A percentile compares a stretch with the other conserved stretches of the same genome.
phyloP scores from a whole-genome alignment of 1,140 invertebrate species.

The Aradophagus sp. region DNA sequence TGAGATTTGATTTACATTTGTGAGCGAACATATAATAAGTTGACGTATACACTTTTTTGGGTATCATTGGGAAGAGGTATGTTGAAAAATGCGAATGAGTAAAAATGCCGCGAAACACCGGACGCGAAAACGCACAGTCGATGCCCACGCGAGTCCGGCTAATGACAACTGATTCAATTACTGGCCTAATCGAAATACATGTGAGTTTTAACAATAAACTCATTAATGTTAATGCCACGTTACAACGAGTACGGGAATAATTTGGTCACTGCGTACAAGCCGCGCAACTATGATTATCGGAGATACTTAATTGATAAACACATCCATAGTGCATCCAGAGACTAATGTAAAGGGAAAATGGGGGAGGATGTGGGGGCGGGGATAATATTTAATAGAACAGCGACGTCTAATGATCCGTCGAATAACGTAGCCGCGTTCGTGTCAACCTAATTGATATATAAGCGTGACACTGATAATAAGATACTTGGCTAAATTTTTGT shows the following conservation, averaged over 20 bases:
- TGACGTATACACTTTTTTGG: no score
- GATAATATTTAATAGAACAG: constrained; percentile 45
- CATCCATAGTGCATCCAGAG: constrained; percentile 43
- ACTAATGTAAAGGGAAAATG: constrained; percentile 53
- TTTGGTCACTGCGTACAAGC: constrained; percentile 62
- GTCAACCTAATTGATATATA: constrained; percentile 53
- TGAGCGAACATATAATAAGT: no score
- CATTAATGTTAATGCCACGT: constrained; percentile 68
- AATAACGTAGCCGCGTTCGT: constrained; percentile 18
- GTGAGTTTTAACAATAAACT: constrained; percentile 70
- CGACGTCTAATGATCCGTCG: constrained; percentile 37
- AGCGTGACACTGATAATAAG: constrained; percentile 26
- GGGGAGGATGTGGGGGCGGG: no score
- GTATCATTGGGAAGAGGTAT: no score
- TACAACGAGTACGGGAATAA: constrained; percentile 60
- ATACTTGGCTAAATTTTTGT: no score
- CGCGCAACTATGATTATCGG: constrained; percentile 63
- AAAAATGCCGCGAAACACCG: no score
- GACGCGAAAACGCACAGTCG: no score
- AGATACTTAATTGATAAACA: constrained; percentile 71
- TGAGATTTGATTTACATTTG: no score
- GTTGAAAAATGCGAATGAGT: no score
- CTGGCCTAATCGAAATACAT: constrained; percentile 64
- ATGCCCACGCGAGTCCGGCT: constrained; percentile 26
- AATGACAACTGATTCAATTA: constrained; percentile 65